Evolutionary conservation across 2,113 vertebrate species (phyloP).

Genomic region (Terrapene triunguis): DNA sequence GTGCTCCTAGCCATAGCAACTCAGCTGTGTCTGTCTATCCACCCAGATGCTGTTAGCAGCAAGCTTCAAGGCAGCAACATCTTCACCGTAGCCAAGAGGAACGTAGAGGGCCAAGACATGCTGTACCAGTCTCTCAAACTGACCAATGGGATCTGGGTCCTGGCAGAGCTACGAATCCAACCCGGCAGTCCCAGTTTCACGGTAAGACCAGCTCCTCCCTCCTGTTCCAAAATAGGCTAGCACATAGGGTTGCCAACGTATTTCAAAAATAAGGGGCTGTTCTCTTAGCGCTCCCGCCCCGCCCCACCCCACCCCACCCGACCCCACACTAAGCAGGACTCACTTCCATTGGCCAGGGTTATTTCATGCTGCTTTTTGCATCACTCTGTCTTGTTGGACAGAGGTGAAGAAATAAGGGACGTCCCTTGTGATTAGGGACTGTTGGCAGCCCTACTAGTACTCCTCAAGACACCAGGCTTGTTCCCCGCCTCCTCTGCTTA

Average conservation of each 20-base stretch:
- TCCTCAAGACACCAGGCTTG: not conserved
- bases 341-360: no score
- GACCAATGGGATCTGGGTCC: conserved; percentile 95
- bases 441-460: not conserved
- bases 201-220: conserved; percentile 74
- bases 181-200: conserved; percentile 88
- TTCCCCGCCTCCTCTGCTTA: not conserved
- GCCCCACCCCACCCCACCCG: no score
- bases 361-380: not conserved
- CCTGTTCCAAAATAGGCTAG: rapidly evolving
- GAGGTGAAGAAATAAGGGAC: not conserved
- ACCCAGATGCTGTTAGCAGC: conserved; percentile 87
- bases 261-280: not conserved
- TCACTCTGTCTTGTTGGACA: not conserved
- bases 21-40: not conserved
- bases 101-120: conserved; percentile 96
- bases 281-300: not conserved
- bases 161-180: conserved; percentile 93
- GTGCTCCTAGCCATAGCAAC: not conserved
- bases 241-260: not conserved
- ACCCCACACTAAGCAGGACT: not conserved
- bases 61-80: conserved; percentile 95
- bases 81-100: conserved; percentile 96
- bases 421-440: not conserved
- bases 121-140: conserved; percentile 98